Evolutionary conservation across 2,113 vertebrate genomes (phyloP).

Genomic region (Falco punctatus): DNA sequence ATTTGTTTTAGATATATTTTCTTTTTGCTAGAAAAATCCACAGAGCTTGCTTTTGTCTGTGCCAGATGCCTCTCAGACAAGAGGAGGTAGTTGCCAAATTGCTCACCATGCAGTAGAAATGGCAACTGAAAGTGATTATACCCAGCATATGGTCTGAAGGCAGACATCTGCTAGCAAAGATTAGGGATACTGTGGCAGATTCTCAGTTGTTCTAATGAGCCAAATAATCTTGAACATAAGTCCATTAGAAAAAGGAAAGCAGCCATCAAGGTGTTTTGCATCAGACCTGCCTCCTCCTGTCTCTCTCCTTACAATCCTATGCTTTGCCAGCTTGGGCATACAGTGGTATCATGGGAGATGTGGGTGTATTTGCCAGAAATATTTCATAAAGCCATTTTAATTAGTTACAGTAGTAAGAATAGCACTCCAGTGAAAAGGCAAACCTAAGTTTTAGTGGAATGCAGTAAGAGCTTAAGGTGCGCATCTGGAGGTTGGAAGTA

Average conservation of each 20-base stretch:
- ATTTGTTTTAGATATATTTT: constrained; percentile 29
- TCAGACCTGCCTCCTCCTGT: neutral
- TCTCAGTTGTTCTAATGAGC: constrained; percentile 46
- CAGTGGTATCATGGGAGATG: neutral
- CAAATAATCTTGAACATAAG: constrained; percentile 37
- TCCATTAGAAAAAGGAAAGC: constrained; percentile 33
- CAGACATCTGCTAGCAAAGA: constrained; percentile 70
- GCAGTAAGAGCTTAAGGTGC: neutral
- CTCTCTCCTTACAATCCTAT: neutral
- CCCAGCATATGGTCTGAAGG: constrained; percentile 62
- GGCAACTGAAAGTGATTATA: constrained; percentile 58
- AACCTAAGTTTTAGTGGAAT: neutral
- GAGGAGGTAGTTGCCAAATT: constrained; percentile 55
- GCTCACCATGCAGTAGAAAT: constrained; percentile 51
- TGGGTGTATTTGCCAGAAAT: neutral
- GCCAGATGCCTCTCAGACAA: constrained; percentile 40
- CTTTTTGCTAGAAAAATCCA: constrained; percentile 7
- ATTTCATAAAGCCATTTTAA: neutral
- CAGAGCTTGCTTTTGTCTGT: constrained; percentile 8
- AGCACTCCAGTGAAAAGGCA: neutral
- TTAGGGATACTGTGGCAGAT: constrained; percentile 54
- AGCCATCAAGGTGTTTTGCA: neutral
- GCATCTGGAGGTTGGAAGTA: neutral
- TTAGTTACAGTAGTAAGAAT: neutral
- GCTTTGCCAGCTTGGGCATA: neutral